Evolutionary conservation across 2,797 vertebrate species (phyloP).

Genomic region (Centropyge bicolor): DNA sequence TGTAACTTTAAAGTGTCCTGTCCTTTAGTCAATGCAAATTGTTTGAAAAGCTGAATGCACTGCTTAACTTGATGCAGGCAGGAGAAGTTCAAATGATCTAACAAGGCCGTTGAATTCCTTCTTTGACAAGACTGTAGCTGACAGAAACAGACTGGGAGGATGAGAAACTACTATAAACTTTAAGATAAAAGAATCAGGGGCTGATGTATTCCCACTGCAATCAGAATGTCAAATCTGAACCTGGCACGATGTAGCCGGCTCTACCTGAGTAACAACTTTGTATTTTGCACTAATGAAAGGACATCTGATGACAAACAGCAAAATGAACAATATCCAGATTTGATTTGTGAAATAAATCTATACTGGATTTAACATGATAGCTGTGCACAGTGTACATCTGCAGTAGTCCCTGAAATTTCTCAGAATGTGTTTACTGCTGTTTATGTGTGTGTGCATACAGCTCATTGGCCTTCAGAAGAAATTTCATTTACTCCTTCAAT

Average conservation of each 20-base stretch:
- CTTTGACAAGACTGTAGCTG: not conserved
- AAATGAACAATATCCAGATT: constrained; percentile 7
- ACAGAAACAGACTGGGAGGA: not conserved
- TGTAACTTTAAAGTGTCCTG: not conserved
- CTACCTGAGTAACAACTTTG: constrained; percentile 5
- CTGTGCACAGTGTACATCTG: not conserved
- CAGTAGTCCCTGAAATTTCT: not conserved
- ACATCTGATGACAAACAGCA: constrained; percentile 2
- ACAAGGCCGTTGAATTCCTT: not conserved
- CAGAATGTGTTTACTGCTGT: not conserved
- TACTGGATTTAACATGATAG: not conserved
- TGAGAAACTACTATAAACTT: not conserved
- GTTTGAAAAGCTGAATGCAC: not conserved
- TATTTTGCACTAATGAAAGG: constrained; percentile 2
- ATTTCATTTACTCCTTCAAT: not conserved
- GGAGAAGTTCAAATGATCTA: not conserved
- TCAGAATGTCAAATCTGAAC: not conserved
- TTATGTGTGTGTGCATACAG: not conserved
- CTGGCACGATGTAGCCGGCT: constrained; percentile 6
- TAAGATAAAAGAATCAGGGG: not conserved
- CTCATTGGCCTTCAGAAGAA: not conserved
- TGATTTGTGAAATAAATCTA: not conserved
- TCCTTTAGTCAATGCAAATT: not conserved
- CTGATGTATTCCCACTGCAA: constrained; percentile 4
- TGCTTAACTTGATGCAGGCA: not conserved